Conservation (phyloP, 2,797 vertebrate genomes). For the Loriculus beryllinus region DNA sequence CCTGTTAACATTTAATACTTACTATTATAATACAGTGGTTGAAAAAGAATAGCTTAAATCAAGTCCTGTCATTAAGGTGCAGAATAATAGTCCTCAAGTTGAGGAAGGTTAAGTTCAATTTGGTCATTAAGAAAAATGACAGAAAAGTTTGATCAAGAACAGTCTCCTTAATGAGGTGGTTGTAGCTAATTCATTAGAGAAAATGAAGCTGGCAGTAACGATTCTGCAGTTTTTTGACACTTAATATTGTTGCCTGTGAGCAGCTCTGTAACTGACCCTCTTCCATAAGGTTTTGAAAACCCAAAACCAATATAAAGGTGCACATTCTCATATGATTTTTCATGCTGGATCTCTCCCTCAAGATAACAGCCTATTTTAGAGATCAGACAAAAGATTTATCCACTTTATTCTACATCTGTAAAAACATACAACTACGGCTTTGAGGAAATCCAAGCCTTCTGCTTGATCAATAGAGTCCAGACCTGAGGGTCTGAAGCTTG, state of each 20-base stretch:
- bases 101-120: slow-evolving; percentile 13
- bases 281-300: background rate
- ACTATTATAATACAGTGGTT: background rate
- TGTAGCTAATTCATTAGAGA: background rate
- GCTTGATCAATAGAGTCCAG: background rate
- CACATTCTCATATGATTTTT: fast-evolving
- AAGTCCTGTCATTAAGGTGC: background rate
- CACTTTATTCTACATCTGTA: background rate
- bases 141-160: slow-evolving; percentile 9
- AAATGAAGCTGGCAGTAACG: background rate
- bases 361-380: background rate
- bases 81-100: background rate
- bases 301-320: background rate
- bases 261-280: background rate
- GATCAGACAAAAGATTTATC: background rate
- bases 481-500: background rate
- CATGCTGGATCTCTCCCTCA: background rate
- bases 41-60: slow-evolving; percentile 16
- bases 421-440: background rate
- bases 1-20: background rate
- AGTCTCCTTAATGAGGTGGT: background rate
- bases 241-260: background rate
- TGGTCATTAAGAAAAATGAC: slow-evolving; percentile 25
- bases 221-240: background rate
- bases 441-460: background rate